Conservation (phyloP, 2,888 invertebrate species). For the Celastrina argiolus region DNA sequence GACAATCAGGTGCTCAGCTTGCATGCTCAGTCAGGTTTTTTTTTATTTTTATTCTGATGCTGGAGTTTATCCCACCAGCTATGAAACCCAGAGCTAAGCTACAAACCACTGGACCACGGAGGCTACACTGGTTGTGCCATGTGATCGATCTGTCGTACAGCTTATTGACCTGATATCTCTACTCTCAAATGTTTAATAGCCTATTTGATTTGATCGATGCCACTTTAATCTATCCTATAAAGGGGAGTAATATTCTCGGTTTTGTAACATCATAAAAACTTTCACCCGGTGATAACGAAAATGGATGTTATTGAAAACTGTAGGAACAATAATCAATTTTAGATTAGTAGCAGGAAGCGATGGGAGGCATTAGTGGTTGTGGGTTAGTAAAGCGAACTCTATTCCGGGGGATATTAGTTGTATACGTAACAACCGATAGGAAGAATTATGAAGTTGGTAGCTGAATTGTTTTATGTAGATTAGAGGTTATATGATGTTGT, state of each 20-base stretch:
- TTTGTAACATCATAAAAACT: not conserved
- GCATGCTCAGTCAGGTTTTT: no score
- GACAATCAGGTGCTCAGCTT: no score
- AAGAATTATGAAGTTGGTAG: not conserved
- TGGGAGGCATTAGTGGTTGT: not conserved
- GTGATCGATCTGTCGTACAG: not conserved
- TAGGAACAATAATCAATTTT: slow-evolving; percentile 10
- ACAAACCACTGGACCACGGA: no score
- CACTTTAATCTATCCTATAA: slow-evolving; percentile 1
- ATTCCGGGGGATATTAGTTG: not conserved
- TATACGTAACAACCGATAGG: not conserved
- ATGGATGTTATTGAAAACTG: not conserved
- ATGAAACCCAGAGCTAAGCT: no score
- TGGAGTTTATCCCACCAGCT: no score
- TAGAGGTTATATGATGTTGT: no score
- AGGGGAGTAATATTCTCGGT: not conserved
- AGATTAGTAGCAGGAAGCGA: slow-evolving; percentile 5
- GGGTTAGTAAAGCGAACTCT: not conserved
- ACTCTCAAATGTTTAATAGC: not conserved
- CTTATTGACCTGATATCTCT: not conserved
- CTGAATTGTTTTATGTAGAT: not conserved
- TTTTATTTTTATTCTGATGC: no score
- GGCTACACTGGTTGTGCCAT: no score
- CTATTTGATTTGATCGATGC: not conserved
- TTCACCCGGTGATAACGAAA: not conserved